Evolutionary conservation across 2,797 vertebrate genomes (phyloP).

Genomic region (Hipposideros larvatus): DNA sequence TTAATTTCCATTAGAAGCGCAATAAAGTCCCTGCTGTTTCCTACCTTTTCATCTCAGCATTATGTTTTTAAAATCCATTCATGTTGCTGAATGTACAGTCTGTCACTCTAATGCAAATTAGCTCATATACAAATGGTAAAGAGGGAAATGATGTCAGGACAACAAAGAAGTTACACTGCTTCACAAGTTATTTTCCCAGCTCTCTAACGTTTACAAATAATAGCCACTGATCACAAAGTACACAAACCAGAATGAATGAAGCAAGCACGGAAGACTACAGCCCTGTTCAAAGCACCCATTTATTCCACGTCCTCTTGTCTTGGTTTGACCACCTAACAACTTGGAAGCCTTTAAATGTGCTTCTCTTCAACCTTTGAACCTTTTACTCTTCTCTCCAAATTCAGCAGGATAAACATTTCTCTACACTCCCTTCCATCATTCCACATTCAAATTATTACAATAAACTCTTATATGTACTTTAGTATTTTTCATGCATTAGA

Average conservation of each 20-base stretch:
- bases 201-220: neutral
- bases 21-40: constrained; percentile 45
- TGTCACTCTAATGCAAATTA: constrained; percentile 59
- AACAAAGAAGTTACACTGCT: constrained; percentile 36
- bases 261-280: rapidly evolving
- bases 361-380: neutral
- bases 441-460: neutral
- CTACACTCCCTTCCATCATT: neutral
- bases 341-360: neutral
- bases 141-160: constrained; percentile 23
- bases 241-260: neutral
- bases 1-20: constrained; percentile 64
- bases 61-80: constrained; percentile 59
- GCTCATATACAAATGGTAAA: neutral
- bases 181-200: neutral
- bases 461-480: neutral
- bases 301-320: neutral
- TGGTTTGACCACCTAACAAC: neutral
- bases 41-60: constrained; percentile 55
- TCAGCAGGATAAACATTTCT: neutral
- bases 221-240: neutral
- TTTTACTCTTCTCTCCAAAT: neutral
- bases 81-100: neutral
- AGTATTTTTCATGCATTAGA: neutral
- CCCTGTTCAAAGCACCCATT: rapidly evolving